Evolutionary conservation across 2,888 invertebrate species (phyloP).

Genomic region (Homarus gammarus): DNA sequence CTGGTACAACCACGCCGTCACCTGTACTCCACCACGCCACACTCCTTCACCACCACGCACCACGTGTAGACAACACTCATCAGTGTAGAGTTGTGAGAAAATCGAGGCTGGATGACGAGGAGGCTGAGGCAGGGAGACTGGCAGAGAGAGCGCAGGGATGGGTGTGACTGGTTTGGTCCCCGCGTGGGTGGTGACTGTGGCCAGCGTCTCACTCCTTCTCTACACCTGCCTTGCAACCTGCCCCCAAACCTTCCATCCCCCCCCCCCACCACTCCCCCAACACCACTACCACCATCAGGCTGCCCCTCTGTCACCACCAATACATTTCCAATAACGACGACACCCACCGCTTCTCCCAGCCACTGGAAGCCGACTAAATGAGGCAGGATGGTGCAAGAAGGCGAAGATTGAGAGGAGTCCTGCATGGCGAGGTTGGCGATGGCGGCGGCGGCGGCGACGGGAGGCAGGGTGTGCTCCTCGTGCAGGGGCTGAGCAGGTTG

Average conservation of each 20-base stretch:
- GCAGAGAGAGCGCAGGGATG: background rate
- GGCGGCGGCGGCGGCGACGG: no score
- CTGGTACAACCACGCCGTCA: background rate
- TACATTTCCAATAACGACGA: background rate
- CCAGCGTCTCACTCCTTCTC: background rate
- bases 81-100: background rate
- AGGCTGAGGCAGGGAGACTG: background rate
- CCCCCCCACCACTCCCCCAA: background rate
- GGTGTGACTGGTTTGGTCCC: no score
- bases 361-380: background rate
- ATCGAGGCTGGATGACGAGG: background rate
- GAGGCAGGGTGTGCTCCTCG: background rate
- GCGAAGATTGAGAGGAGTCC: background rate
- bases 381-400: background rate
- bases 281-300: background rate
- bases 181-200: slow-evolving; percentile 36
- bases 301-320: background rate
- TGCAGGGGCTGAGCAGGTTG: slow-evolving; percentile 27
- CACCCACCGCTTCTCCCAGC: background rate
- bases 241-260: background rate
- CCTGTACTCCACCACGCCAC: background rate
- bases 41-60: background rate
- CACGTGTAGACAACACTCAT: background rate
- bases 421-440: background rate
- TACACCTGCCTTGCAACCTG: slow-evolving; percentile 30